Evolutionary conservation across 1,140 invertebrate species (phyloP).

Genomic region (Cataglyphis hispanica): DNA sequence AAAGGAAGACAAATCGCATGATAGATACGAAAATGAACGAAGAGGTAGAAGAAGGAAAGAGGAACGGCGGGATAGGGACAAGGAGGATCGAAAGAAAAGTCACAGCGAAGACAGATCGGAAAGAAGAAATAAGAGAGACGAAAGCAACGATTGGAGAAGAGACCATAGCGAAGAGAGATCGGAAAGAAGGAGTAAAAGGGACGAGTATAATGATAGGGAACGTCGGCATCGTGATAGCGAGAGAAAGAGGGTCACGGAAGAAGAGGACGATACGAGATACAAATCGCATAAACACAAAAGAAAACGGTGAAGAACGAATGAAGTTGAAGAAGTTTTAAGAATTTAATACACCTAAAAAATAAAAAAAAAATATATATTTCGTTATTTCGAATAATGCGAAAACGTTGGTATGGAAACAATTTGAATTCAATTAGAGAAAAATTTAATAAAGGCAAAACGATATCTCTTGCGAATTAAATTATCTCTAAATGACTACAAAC

Average conservation of each 20-base stretch:
- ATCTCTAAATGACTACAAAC: too few species aligned
- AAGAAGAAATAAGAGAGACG: constrained; percentile 39
- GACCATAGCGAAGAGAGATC: constrained; percentile 9
- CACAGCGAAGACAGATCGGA: constrained; percentile 23
- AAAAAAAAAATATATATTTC: not conserved
- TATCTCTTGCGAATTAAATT: too few species aligned
- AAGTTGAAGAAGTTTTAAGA: not conserved
- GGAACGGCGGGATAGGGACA: constrained; percentile 70
- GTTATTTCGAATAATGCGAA: not conserved
- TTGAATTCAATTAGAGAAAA: too few species aligned
- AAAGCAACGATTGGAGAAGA: constrained; percentile 17
- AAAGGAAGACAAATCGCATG: constrained; percentile 40
- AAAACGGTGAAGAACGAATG: constrained; percentile 9
- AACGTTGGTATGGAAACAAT: not conserved
- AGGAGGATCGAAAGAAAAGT: constrained; percentile 68
- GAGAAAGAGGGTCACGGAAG: constrained; percentile 18
- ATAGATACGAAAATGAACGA: constrained; percentile 50
- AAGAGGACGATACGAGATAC: constrained; percentile 9
- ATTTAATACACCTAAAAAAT: not conserved
- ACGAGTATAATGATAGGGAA: constrained; percentile 47
- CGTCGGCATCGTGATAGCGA: constrained; percentile 42
- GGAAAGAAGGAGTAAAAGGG: constrained; percentile 31
- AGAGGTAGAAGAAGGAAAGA: constrained; percentile 53
- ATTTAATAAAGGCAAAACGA: too few species aligned
- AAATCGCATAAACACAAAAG: constrained; percentile 36